Base-by-base conservation (phyloP, 2,113 vertebrate species). In the Anarrhichthys ocellatus region DNA sequence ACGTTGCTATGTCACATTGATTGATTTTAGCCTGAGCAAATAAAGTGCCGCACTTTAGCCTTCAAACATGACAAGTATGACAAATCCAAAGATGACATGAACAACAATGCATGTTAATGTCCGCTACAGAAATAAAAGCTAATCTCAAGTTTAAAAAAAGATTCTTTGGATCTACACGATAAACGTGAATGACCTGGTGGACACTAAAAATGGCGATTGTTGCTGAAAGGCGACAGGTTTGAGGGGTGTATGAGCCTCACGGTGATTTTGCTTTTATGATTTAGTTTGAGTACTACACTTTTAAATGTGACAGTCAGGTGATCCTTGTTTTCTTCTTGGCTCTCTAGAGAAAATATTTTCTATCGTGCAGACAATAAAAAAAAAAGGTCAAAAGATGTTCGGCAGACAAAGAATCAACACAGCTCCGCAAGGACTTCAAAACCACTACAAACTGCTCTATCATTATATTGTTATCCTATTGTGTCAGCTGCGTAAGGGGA, bases 401-500 rank as follows among this genome's bases (percentile, higher is more conserved):
- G 34, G 5, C 3, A 0, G 66, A 80, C 32, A 73, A 36, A 29
- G 64, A 59, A 44, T 75, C 38, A 44, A 34, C n/a, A 32, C 40
- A 17, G 6, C 11, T 50, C 1, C 17, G 29, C 38, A 34, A 22
- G 10, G 0, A 24, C 13, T 50, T 18, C 22, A 36, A 72, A 15
- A 42, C 6, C 0, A 29, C 17, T 34, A 15, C 27, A 34, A 70
- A 14, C 56, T 6, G 9, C 73, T 61, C n/a, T 11, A 1, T 17
- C 13, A 38, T 42, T 66, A 58, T n/a, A 4, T 56, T 52, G 15
- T 29, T 32, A 34, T 40, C 36, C 27, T 24, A 32, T 69, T 38
- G 48, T 81, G 80, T 69, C 77, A 67, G 27, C 71, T 62, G 50
- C 20, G 58, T 70, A 38, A 52, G 27, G 62, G 46, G 36, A 77